phyloP scores from a whole-genome alignment of 2,888 invertebrate genomes.

The Hirtodrosophila cameraria region DNA sequence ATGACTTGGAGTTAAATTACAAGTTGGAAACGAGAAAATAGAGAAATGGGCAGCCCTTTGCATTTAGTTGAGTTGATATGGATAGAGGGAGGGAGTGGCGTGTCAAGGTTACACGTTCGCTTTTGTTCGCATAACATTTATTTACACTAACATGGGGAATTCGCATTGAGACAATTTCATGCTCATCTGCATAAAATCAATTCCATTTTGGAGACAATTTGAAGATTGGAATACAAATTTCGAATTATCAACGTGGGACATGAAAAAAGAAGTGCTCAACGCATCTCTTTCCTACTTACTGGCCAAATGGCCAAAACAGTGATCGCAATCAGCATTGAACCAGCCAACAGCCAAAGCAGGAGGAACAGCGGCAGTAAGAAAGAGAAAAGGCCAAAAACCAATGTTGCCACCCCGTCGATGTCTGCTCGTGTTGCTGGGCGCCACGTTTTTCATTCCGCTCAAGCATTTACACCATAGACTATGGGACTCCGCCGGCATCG shows the following conservation, averaged over 20 bases:
- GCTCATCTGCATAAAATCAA: conserved; percentile 85
- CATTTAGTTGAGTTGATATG: conserved; percentile 7
- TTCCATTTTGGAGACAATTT: conserved; percentile 84
- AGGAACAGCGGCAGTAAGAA: background rate
- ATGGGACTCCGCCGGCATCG: conserved; percentile 47
- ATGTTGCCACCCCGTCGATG: conserved; percentile 13
- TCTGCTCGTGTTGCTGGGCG: conserved; percentile 20
- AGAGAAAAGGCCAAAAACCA: background rate
- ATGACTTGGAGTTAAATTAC: conserved; percentile 31
- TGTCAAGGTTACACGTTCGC: conserved; percentile 46
- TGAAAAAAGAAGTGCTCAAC: conserved; percentile 31
- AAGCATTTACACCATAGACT: conserved; percentile 66
- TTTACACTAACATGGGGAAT: conserved; percentile 77
- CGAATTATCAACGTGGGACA: conserved; percentile 82
- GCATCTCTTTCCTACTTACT: conserved; percentile 26
- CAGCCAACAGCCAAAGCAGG: conserved; percentile 41
- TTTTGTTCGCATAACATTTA: conserved; percentile 61
- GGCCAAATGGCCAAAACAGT: conserved; percentile 57
- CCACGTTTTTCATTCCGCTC: conserved; percentile 57
- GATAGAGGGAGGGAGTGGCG: conserved; percentile 15
- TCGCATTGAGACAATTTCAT: conserved; percentile 83
- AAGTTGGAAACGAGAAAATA: background rate
- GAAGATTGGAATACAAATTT: conserved; percentile 84
- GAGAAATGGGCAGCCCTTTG: conserved; percentile 7
- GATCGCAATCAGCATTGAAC: conserved; percentile 79